These are phyloP conservation scores for Camarhynchus parvulus DNA, from an alignment of 2,113 vertebrate genomes.

Conservation along the genomic window DNA sequence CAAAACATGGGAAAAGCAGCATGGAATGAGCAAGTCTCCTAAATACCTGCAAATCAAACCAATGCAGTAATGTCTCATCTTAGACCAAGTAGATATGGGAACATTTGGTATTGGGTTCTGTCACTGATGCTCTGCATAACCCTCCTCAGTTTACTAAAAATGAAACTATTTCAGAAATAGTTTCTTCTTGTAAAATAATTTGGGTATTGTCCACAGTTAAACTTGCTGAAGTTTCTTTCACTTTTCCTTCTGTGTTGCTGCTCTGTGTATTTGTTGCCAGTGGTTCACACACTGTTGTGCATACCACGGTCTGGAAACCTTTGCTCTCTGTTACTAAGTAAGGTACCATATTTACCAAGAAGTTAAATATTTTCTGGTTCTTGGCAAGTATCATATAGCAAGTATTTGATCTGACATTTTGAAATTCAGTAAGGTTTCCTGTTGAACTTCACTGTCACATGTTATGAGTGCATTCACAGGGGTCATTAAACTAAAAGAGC, in stretches of 20 bases:
- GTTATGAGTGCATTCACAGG: not conserved
- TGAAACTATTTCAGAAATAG: not conserved
- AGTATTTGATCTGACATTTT: not conserved
- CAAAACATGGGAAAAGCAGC: not conserved
- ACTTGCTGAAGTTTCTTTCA: not conserved
- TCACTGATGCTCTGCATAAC: not conserved
- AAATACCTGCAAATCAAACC: not conserved
- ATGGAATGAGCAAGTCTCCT: not conserved
- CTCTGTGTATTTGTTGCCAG: not conserved
- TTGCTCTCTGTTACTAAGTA: not conserved
- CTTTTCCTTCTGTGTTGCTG: not conserved
- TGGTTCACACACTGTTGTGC: not conserved
- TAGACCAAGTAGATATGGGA: not conserved
- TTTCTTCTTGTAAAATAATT: not conserved
- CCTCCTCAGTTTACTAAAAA: not conserved
- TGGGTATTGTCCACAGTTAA: not conserved
- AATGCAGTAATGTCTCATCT: not conserved
- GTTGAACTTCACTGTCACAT: not conserved
- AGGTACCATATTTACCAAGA: not conserved
- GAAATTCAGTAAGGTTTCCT: not conserved
- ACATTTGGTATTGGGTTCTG: fast-evolving
- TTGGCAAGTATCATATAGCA: not conserved
- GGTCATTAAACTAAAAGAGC: not conserved
- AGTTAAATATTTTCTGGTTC: not conserved
- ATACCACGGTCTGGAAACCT: not conserved